Conservation (phyloP, 2,888 invertebrate species). For the Ormyrus pomaceus region DNA sequence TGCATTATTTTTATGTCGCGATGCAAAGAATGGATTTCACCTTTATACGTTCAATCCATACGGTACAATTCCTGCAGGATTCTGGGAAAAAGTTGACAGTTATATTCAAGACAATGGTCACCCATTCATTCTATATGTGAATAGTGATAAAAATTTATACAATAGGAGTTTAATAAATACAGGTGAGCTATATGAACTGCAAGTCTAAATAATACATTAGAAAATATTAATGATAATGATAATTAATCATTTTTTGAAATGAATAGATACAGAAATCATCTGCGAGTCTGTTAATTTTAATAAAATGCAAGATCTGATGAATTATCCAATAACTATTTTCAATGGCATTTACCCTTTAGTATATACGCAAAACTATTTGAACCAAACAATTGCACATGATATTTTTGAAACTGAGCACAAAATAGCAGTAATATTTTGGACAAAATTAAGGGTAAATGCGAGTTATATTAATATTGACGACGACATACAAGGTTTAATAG, state of each 20-base stretch:
- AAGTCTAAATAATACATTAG: not conserved
- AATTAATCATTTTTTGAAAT: not conserved
- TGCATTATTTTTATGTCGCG: slow-evolving; percentile 6
- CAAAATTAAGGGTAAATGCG: not conserved
- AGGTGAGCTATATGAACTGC: too few species aligned
- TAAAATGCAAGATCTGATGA: not conserved
- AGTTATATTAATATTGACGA: not conserved
- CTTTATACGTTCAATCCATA: slow-evolving; percentile 32
- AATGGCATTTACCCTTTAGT: not conserved
- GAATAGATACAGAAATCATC: not conserved
- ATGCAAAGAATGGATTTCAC: not conserved
- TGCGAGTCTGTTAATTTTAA: not conserved
- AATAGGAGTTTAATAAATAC: too few species aligned
- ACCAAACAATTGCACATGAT: not conserved
- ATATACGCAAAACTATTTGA: not conserved
- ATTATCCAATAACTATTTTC: slow-evolving; percentile 12
- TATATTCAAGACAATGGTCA: slow-evolving; percentile 8
- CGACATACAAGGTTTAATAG: not conserved
- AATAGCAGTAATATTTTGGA: not conserved
- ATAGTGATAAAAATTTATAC: not conserved
- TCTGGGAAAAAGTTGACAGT: slow-evolving; percentile 3
- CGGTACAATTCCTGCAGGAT: not conserved
- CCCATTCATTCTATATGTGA: slow-evolving; percentile 1
- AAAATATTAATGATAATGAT: not conserved
- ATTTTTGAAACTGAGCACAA: not conserved